A percentile compares a stretch with the other conserved stretches of the same genome.
Evolutionary conservation across 37 sponge, comb jelly and placozoan genomes (phyloP).

Genomic region (Aplysina aerophoba): DNA sequence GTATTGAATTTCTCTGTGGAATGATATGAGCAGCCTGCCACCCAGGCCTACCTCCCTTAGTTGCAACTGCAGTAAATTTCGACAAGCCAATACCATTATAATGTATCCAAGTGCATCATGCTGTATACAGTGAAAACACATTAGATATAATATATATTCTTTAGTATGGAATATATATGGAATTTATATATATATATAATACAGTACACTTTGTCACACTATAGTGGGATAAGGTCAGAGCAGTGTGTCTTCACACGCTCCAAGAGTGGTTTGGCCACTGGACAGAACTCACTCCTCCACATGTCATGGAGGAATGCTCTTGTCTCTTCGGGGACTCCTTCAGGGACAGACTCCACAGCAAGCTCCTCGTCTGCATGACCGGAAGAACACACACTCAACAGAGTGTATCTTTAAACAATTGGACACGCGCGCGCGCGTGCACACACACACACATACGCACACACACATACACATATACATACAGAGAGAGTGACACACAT

Average conservation of each 20-base stretch:
- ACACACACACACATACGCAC: background rate
- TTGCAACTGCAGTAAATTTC: too few relatives aligned
- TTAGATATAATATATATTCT: background rate
- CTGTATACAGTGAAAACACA: background rate
- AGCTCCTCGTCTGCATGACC: constrained; percentile 28
- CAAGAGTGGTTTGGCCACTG: constrained; percentile 65
- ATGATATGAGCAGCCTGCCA: too few relatives aligned
- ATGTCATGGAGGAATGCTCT: background rate
- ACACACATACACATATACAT: background rate
- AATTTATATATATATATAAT: too few relatives aligned
- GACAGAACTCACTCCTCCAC: constrained; percentile 77
- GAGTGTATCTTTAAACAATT: background rate
- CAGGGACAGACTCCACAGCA: background rate
- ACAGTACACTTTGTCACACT: background rate
- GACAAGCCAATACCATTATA: too few relatives aligned
- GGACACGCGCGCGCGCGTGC: background rate
- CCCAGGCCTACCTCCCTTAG: too few relatives aligned
- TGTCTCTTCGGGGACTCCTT: background rate
- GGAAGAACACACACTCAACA: background rate
- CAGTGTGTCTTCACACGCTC: constrained; percentile 38
- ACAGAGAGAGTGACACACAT: background rate
- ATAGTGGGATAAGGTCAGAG: constrained; percentile 41
- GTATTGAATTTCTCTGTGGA: too few relatives aligned
- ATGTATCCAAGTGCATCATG: too few relatives aligned
- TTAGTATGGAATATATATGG: too few relatives aligned